Evolutionary conservation across 1,140 invertebrate species (phyloP).

Genomic region (Drosophila littoralis): DNA sequence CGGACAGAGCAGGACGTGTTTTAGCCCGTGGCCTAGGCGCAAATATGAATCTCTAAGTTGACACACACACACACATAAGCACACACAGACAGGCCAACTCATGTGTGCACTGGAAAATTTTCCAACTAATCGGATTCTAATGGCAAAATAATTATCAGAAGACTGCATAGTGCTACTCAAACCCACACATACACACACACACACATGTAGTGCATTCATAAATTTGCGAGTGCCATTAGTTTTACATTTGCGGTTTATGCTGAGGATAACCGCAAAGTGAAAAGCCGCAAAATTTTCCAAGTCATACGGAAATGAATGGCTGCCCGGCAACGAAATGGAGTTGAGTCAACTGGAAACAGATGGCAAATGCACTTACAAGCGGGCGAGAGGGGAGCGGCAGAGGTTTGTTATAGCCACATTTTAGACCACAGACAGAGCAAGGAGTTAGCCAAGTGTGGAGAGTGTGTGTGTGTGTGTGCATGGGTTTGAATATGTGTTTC

Average conservation of each 20-base stretch:
- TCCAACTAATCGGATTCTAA: conserved; percentile 84
- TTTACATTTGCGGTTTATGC: conserved; percentile 83
- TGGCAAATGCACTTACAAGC: conserved; percentile 33
- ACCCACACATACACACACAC: conserved; percentile 10
- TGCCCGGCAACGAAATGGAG: conserved; percentile 63
- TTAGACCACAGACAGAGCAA: conserved; percentile 50
- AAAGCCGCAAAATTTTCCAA: conserved; percentile 82
- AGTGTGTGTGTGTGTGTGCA: neutral
- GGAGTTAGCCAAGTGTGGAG: conserved; percentile 46
- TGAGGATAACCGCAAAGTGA: conserved; percentile 81
- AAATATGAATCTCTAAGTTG: conserved; percentile 51
- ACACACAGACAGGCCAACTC: conserved; percentile 9
- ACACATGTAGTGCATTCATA: conserved; percentile 66
- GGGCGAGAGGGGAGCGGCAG: neutral
- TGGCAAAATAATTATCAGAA: conserved; percentile 84
- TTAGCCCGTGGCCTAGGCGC: neutral
- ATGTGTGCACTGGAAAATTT: conserved; percentile 58
- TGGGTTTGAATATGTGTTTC: conserved; percentile 5
- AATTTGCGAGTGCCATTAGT: conserved; percentile 83
- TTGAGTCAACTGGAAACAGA: conserved; percentile 41
- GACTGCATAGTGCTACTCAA: conserved; percentile 58
- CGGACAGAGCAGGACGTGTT: neutral
- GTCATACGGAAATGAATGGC: conserved; percentile 82
- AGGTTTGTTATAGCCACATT: neutral
- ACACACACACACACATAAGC: conserved; percentile 20